Base-by-base conservation (phyloP, 2,797 vertebrate species). In the Rhinophrynus dorsalis region DNA sequence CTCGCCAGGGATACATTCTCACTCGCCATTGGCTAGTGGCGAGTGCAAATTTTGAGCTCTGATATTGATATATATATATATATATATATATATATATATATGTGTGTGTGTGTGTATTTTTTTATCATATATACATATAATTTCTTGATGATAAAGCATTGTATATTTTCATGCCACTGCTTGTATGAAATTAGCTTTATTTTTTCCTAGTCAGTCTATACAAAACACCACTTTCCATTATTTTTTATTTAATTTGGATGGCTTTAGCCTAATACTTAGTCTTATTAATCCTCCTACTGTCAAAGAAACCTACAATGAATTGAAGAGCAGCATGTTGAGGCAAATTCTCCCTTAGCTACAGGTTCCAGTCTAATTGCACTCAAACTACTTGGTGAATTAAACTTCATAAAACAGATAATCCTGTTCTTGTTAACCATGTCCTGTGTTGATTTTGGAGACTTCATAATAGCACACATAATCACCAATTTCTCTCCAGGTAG, bases 401-500 rank as follows among this genome's bases (percentile, higher is more conserved):
- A 56, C 57, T 26, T 61, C 48, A 61, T 44, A 69, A 54, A 9
- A 42, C 8, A 69, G 45, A 42, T 69, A 69, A 69, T 69, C 67
- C 67, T 5, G 5, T 23, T 47, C n/a, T 8, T 26, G 45, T 51
- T 54, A 44, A 52, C 37, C 67, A 54, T 33, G 56, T 29, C 47
- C 33, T 32, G 15, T 33, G 29, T 68, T 68, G 65, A 68, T 68
- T 69, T 51, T 29, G n/a, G 13, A 52, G 17, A 30, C 56, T 59
- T 42, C 26, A 26, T 44, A 52, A 68, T 68, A 52, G 52, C 26
- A 32, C 33, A 52, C 56, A 52, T 60, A 59, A 59, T 40, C 44
- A 60, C 45, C 38, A 68, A 45, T 59, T 68, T 58, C 65, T 44
- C 32, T 58, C 57, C 66, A 60, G 56, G 66, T 51, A 69, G 47